Base-by-base conservation (phyloP, 2,113 vertebrate species). In the Thalassarche chlororhynchos region DNA sequence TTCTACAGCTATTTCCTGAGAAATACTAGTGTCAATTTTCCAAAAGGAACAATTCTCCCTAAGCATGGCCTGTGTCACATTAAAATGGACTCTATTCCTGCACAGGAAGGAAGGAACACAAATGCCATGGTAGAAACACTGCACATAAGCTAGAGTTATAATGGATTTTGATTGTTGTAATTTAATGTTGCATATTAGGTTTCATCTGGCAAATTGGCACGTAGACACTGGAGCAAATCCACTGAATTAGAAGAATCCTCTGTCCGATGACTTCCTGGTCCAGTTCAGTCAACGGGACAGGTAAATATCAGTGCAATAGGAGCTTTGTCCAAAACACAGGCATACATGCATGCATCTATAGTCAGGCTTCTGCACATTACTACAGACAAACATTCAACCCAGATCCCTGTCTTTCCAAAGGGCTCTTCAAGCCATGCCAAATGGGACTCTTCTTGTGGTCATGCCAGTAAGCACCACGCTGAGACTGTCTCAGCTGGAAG, bases 401-500 rank as follows among this genome's bases (percentile, higher is more conserved):
- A 62, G 8, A 62, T 88, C 47, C 38, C 26, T 52, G 17, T 60
- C 64, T 87, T 91, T 95, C 86, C 61, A 66, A 69, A 86, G 78
- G 52, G 78, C 65, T 90, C 60, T 85, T 71, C 78, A 93, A 93
- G 46, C 46, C 65, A 23, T 77, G 64, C 71, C 72, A 9, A 94
- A 92, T 47, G 78, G 71, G 85, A 92, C 51, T 36, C n/a, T 78
- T 90, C 81, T 66, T 82, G 52, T 64, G 81, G 44, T 34, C 0
- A 1, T 70, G 88, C 71, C 91, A 81, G 71, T 17, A 66, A 46
- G 55, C 62, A n/a, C 69, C 91, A 74, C 0, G 52, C 91, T 96
- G 84, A 72, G 82, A 38, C 61, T 51, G 58, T 51, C 94, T 89
- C 74, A 94, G 87, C 94, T 95, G 95, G 84, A 92, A 82, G 72